Evolutionary conservation across 2,888 invertebrate genomes (phyloP), one percentile per base, ranked within the genome.

Genomic region (Diadegma fenestrale): DNA sequence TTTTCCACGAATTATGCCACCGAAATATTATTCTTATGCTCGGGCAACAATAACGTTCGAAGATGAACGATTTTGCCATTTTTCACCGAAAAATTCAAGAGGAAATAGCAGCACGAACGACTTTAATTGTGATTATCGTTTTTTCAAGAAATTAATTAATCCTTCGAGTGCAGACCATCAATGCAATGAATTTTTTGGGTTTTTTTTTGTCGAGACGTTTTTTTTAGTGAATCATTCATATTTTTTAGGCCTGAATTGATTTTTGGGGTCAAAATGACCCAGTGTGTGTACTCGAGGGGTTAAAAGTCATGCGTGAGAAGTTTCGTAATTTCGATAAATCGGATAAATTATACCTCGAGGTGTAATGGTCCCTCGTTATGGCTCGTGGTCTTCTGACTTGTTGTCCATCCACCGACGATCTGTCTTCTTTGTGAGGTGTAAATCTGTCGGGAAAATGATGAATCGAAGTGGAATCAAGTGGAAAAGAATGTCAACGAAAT

Each of bases 301-400:
- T 7, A 17, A n/a, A 48, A 22, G 14, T 5, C 14, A 12, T 48
- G 48, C n/a, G 5, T 41, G 41, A 8, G 6, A 51, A 68, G 43
- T 37, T 66, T 51, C 41, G 41, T 41, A 17, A 48, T 72, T 58
- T 43, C 45, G 4, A 26, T 58, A 19, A 54, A 45, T 77, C 22
- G 79, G 4, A 26, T 58, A 19, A 54, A 45, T 77, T 26, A 80
- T 87, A 93, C 93, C 93, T 93, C 63, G 92, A 91, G 81, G 91
- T 93, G 80, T 94, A 93, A 88, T 93, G 93, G 90, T 94, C 93
- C 90, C 92, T 93, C 87, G 90, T 88, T 82, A 91, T 89, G 43
- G 90, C 80, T 84, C 92, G 91, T 73, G 90, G 88, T 90, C 92
- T 88, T 87, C 92, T 91, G 45, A 85, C 86, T 69, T 92, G 91